phyloP scores from a whole-genome alignment of 1,140 invertebrate species.

The Aphaenogaster floridana region DNA sequence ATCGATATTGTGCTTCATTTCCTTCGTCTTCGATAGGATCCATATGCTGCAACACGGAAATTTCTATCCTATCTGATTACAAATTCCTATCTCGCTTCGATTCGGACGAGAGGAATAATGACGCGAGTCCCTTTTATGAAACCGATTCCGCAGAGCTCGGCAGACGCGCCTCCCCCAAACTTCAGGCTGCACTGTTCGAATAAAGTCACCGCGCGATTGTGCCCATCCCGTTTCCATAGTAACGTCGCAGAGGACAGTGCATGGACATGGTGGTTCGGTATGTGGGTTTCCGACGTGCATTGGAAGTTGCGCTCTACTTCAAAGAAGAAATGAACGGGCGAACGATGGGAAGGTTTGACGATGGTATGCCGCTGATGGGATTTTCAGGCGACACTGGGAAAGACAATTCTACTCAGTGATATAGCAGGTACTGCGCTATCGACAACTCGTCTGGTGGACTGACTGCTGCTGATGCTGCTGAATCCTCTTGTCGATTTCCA shows the following conservation, averaged over 20 bases:
- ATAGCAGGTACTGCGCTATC: slow-evolving; percentile 82
- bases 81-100: slow-evolving; percentile 57
- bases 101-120: slow-evolving; percentile 53
- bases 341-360: slow-evolving; percentile 44
- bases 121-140: slow-evolving; percentile 47
- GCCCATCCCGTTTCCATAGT: slow-evolving; percentile 32
- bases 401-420: slow-evolving; percentile 79
- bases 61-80: slow-evolving; percentile 49
- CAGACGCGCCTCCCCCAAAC: slow-evolving; percentile 17
- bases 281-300: slow-evolving; percentile 68
- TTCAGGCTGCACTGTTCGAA: slow-evolving; percentile 67
- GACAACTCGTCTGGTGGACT: slow-evolving; percentile 87
- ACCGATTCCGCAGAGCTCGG: slow-evolving; percentile 51
- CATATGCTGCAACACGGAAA: slow-evolving; percentile 4
- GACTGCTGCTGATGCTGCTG: slow-evolving; percentile 86
- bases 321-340: slow-evolving; percentile 50
- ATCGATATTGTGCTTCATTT: not conserved
- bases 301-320: slow-evolving; percentile 67
- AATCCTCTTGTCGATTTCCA: slow-evolving; percentile 80
- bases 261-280: slow-evolving; percentile 57
- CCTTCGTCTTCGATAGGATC: not conserved
- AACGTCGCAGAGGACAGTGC: slow-evolving; percentile 64
- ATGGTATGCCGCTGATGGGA: slow-evolving; percentile 58
- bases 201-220: slow-evolving; percentile 67
- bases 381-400: slow-evolving; percentile 51